Evolutionary conservation across 1,140 invertebrate species (phyloP).

Genomic region (Drosophila grimshawi): DNA sequence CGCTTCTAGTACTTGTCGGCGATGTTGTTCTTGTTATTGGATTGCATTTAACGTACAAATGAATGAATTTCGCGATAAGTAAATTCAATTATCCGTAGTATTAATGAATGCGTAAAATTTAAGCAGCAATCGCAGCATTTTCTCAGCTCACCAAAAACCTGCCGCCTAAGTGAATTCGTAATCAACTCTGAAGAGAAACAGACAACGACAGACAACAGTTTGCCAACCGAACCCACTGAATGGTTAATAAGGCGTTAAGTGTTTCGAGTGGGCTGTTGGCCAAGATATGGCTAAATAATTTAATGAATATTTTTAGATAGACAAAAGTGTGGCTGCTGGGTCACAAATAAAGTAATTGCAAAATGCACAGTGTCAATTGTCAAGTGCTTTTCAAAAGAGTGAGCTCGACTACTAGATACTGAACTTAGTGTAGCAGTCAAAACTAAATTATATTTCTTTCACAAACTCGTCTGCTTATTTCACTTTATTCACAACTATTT

Average conservation of each 20-base stretch:
- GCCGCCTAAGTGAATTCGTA: conserved; percentile 67
- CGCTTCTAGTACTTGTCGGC: conserved; percentile 24
- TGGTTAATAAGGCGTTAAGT: conserved; percentile 67
- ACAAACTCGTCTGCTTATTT: too few relatives aligned
- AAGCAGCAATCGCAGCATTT: conserved; percentile 61
- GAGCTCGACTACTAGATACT: too few relatives aligned
- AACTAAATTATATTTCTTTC: too few relatives aligned
- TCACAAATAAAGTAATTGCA: conserved; percentile 17
- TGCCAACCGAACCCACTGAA: conserved; percentile 15
- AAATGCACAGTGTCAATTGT: neutral
- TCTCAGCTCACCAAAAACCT: conserved; percentile 52
- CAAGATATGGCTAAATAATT: conserved; percentile 73
- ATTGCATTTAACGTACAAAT: conserved; percentile 67
- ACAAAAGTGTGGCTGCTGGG: neutral
- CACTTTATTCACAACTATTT: too few relatives aligned
- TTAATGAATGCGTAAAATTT: conserved; percentile 82
- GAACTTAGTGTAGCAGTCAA: too few relatives aligned
- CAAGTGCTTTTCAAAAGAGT: neutral
- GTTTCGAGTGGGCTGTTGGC: conserved; percentile 60
- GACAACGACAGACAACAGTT: conserved; percentile 23
- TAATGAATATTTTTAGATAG: conserved; percentile 69
- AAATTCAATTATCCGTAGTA: conserved; percentile 81
- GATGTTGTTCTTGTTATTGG: conserved; percentile 14
- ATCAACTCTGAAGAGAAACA: conserved; percentile 61
- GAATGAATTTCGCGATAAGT: conserved; percentile 80